phyloP scores from a whole-genome alignment of 1,140 invertebrate genomes.

The Coelopa frigida region DNA sequence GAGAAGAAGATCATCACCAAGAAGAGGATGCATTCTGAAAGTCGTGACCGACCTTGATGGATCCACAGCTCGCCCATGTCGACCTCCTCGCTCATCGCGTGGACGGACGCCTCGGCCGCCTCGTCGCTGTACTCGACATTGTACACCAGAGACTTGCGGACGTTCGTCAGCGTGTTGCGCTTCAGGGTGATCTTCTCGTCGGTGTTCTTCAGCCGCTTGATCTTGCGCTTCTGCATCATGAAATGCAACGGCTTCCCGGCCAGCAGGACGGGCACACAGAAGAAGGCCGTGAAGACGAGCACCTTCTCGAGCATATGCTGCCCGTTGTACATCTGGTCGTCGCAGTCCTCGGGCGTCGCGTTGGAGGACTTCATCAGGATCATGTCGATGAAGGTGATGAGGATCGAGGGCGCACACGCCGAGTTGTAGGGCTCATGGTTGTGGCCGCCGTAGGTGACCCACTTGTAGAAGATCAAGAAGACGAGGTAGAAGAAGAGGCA shows the following conservation, averaged over 20 bases:
- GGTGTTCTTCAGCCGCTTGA: conserved; percentile 9
- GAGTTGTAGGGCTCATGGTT: conserved; percentile 55
- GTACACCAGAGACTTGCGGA: conserved; percentile 21
- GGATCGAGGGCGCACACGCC: conserved; percentile 64
- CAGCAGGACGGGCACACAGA: conserved; percentile 75
- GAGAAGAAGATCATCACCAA: neutral
- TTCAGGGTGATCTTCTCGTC: conserved; percentile 11
- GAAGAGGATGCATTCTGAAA: conserved; percentile 20
- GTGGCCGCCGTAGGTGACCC: conserved; percentile 87
- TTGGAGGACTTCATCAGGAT: conserved; percentile 53
- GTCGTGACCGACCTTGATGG: conserved; percentile 28
- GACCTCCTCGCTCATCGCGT: neutral
- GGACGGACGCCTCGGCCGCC: neutral
- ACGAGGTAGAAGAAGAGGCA: conserved; percentile 90
- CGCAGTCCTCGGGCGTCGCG: conserved; percentile 49
- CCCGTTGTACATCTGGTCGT: conserved; percentile 51
- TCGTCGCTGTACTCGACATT: conserved; percentile 12
- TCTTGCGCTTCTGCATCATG: conserved; percentile 9
- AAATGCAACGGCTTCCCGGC: conserved; percentile 71
- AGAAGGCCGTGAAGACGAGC: conserved; percentile 57
- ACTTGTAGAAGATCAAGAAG: conserved; percentile 86
- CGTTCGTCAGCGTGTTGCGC: conserved; percentile 17
- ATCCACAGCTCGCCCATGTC: conserved; percentile 34
- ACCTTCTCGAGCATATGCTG: conserved; percentile 59
- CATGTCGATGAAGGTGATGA: conserved; percentile 80